Evolutionary conservation across 2,797 vertebrate genomes (phyloP), one percentile per base, ranked within the genome.

Genomic region (Lepus oiostolus): DNA sequence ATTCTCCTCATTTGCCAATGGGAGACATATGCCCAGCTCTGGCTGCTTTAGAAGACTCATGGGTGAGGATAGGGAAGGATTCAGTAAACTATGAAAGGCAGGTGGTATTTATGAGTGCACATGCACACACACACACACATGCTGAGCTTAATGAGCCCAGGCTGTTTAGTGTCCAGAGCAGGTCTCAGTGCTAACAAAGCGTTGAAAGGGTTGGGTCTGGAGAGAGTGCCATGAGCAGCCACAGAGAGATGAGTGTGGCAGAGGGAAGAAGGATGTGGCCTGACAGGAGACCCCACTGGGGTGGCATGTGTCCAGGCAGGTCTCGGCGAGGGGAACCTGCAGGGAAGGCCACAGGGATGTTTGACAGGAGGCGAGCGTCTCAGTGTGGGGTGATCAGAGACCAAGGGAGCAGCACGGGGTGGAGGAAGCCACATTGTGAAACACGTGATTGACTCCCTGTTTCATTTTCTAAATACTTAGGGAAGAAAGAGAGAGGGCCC

Each of bases 241-340:
- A 67, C 26, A 84, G 81, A 93, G 77, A 70, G 50, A 52, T 7
- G 52, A 82, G 28, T 24, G 5, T 13, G 52, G 47, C 38, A 24
- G 17, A 5, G 24, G 58, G 83, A 77, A 96, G 95, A 65, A 91
- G 90, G 83, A 92, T 96, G 76, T 38, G 80, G 38, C 21, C 35
- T 38, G 26, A 3, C 8, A 4, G 30, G 47, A 79, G 67, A 65
- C 80, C 90, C 92, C 82, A 30, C 14, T 11, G 30, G 54, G 71
- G 26, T 7, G 24, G 65, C 28, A 0, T n/a, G 72, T 84, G 87
- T 91, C 80, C 76, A 82, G 81, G 50, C 54, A 65, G 85, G 68
- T 68, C 42, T 88, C 28, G 12, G 62, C 12, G 52, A n/a, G 81
- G 50, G 38, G 58, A 47, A 47, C 35, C 26, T 5, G 21, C 28